These are phyloP conservation scores for Arvicanthis niloticus DNA, from an alignment of 2,113 vertebrate genomes.

Conservation along the genomic window DNA sequence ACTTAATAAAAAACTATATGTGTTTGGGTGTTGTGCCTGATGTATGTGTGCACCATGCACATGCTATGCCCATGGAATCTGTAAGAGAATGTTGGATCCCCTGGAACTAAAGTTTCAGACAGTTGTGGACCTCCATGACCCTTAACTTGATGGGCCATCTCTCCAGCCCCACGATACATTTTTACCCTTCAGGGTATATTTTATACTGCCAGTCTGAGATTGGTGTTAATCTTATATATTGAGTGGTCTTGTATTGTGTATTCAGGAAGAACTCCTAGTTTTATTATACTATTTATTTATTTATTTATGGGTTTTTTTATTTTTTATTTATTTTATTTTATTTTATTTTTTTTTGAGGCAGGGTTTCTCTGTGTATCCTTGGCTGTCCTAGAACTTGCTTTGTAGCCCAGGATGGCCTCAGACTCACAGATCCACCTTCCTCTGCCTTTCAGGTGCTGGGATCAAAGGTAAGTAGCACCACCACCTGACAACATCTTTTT, in stretches of 20 bases:
- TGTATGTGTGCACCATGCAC: neutral
- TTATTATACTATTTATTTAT: neutral
- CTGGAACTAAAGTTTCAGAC: neutral
- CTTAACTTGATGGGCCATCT: neutral
- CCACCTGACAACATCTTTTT: neutral
- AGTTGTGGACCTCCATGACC: neutral
- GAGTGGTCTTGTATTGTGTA: neutral
- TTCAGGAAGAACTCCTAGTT: conserved; percentile 37
- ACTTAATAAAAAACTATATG: neutral
- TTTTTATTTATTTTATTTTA: too few species aligned
- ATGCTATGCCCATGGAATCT: neutral
- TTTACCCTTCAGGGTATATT: neutral
- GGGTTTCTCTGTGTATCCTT: too few species aligned
- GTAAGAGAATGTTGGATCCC: neutral
- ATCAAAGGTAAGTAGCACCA: too few species aligned
- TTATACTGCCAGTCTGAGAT: neutral
- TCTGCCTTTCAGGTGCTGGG: too few species aligned
- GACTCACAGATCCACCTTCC: too few species aligned
- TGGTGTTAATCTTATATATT: conserved; percentile 29
- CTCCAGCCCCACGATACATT: neutral
- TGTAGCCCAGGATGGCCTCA: too few species aligned
- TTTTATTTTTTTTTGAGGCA: too few species aligned
- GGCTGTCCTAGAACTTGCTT: too few species aligned
- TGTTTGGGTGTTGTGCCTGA: neutral
- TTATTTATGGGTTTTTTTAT: too few species aligned